Evolutionary conservation across 2,888 invertebrate species (phyloP), one percentile per base, ranked within the genome.

Genomic region (Brachypterus glaber): DNA sequence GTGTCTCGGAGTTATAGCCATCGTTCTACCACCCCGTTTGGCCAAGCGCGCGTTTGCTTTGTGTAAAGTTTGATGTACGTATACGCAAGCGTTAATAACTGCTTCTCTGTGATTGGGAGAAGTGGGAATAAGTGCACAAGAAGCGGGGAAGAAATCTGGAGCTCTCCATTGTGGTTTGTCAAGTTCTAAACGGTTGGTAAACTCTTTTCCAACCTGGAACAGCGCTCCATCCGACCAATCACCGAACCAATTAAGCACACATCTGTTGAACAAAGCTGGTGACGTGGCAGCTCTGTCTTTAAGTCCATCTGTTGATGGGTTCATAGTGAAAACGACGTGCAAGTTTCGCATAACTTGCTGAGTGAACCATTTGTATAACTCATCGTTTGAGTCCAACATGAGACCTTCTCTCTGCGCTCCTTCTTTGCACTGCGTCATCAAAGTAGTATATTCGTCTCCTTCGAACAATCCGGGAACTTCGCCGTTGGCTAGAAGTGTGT

Each of bases 251-350:
- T 98, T 97, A 53, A 98, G 76, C 8, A 98, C 97, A 66, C 97
- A 98, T 65, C 97, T 80, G 72, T 98, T 99, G 75, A 98, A 98
- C 39, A 98, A 72, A 3, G 98, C 98, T 17, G 98, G 98, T 3
- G 98, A 98, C 0, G 98, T 99, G 7, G 98, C 92, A 1, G 98
- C 98, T 45, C 97, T 78, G 68, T 97, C 97, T 66, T 98, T 96
- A 29, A 99, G 73, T 0, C 97, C 98, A 60, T 98, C 96, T 0
- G 95, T 90, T 1, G 93, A 95, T 5, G 98, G 98, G 70, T 99
- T 99, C 98, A 99, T 99, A 1, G 98, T 99, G 69, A 99, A 99
- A 30, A 99, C 98, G 7, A 99, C 98, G 68, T 99, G 98, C 33
- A 99, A 73, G 66, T 99, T 99, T 45, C 88, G 83, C 92, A 98